These are phyloP conservation scores for Tetragnatha montana DNA, from an alignment of 2,888 invertebrate genomes.

Conservation along the genomic window DNA sequence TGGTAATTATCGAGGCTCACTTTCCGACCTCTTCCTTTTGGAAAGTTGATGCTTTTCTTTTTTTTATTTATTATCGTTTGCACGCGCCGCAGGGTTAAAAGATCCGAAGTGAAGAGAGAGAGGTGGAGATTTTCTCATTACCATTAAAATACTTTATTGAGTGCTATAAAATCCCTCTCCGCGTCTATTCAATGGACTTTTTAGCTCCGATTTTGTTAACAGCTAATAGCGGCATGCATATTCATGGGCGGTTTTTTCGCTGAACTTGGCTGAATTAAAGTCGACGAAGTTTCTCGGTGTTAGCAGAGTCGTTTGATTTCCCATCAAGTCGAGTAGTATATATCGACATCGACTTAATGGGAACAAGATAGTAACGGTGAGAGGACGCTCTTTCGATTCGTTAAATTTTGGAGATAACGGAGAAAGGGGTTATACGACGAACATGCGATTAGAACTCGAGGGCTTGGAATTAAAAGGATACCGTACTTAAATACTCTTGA, in stretches of 20 bases:
- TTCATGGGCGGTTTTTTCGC: neutral
- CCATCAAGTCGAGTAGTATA: neutral
- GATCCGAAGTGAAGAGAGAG: conserved; percentile 18
- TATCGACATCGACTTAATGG: neutral
- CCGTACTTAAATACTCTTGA: too few species aligned
- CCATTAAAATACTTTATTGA: conserved; percentile 38
- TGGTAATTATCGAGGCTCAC: conserved; percentile 45
- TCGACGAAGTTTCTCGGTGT: neutral
- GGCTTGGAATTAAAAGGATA: too few species aligned
- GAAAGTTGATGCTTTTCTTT: conserved; percentile 34
- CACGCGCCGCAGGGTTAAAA: conserved; percentile 10
- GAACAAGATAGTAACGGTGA: neutral
- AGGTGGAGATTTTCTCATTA: conserved; percentile 41
- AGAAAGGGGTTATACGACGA: too few species aligned
- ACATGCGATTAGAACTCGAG: too few species aligned
- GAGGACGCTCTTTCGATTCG: neutral
- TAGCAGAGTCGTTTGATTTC: neutral
- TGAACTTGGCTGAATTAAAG: neutral
- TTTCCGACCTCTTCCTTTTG: conserved; percentile 22
- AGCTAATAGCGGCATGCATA: neutral
- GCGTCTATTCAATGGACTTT: conserved; percentile 14
- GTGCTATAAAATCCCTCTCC: conserved; percentile 19
- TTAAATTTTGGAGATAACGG: neutral
- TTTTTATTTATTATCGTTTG: conserved; percentile 8
- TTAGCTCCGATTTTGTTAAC: neutral